phyloP scores from a whole-genome alignment of 2,797 vertebrate genomes.

The Columba guinea region DNA sequence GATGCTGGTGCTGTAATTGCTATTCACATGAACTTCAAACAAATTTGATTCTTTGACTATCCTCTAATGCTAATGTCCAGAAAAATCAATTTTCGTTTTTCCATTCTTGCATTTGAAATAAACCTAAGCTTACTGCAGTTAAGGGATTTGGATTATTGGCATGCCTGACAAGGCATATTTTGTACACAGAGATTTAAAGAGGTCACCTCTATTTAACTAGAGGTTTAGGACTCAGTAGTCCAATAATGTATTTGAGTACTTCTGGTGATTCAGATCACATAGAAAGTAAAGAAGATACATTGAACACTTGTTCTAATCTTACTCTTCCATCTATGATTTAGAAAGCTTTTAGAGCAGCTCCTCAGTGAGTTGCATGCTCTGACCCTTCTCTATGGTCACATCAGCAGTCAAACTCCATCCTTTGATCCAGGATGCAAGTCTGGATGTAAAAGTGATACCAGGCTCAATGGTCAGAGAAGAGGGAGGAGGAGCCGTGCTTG shows the following conservation, averaged over 20 bases:
- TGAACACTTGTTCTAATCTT: neutral
- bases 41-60: slow-evolving; percentile 23
- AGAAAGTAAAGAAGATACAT: neutral
- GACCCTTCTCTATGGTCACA: neutral
- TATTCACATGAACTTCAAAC: slow-evolving; percentile 55
- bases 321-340: neutral
- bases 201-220: neutral
- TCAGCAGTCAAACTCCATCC: neutral
- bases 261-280: neutral
- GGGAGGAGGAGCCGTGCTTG: neutral
- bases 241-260: neutral
- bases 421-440: neutral
- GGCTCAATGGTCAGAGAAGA: neutral
- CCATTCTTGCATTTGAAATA: slow-evolving; percentile 45
- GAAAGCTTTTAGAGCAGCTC: neutral
- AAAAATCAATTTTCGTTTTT: slow-evolving; percentile 14
- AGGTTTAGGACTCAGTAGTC: neutral
- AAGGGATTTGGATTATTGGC: slow-evolving; percentile 40
- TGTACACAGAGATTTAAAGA: slow-evolving; percentile 5
- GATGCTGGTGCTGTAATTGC: slow-evolving; percentile 21
- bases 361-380: neutral
- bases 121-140: slow-evolving; percentile 35
- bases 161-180: slow-evolving; percentile 38
- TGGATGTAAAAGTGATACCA: neutral
- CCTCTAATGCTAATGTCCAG: slow-evolving; percentile 29